Conservation (phyloP, 2,888 invertebrate species). For the Phyllotreta cruciferae region DNA sequence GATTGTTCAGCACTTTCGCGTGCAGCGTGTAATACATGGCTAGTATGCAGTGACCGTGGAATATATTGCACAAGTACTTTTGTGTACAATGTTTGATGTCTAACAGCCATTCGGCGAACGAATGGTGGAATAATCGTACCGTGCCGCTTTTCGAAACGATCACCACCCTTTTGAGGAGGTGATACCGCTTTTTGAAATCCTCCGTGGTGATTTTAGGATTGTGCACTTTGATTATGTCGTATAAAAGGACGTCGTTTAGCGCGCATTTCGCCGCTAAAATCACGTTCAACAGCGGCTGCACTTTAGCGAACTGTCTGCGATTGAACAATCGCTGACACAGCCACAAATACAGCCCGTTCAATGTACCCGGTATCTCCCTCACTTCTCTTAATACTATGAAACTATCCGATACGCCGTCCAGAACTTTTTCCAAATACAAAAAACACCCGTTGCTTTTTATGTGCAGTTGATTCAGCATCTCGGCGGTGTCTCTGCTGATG, state of each 20-base stretch:
- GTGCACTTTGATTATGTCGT: constrained; percentile 80
- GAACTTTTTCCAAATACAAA: constrained; percentile 82
- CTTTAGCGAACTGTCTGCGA: constrained; percentile 86
- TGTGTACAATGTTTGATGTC: constrained; percentile 99
- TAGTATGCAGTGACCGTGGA: constrained; percentile 87
- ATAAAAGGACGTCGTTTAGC: constrained; percentile 81
- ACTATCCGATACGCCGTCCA: constrained; percentile 92
- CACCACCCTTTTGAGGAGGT: constrained; percentile 71
- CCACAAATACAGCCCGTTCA: constrained; percentile 95
- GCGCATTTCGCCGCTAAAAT: constrained; percentile 87
- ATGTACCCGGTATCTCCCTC: constrained; percentile 91
- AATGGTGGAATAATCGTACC: constrained; percentile 87
- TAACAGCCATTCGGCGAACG: constrained; percentile 92
- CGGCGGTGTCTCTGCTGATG: constrained; percentile 90
- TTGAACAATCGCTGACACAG: constrained; percentile 92
- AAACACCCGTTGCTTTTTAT: constrained; percentile 96
- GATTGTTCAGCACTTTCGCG: constrained; percentile 71
- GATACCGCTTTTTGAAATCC: constrained; percentile 81
- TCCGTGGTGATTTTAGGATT: constrained; percentile 79
- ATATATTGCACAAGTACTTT: constrained; percentile 86
- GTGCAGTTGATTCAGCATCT: constrained; percentile 91
- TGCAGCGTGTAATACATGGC: constrained; percentile 83
- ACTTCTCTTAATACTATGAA: constrained; percentile 92
- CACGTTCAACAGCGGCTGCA: constrained; percentile 84
- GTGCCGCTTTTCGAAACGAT: constrained; percentile 68